phyloP scores from a whole-genome alignment of 1,140 invertebrate species.

The Luehdorfia chinensis region DNA sequence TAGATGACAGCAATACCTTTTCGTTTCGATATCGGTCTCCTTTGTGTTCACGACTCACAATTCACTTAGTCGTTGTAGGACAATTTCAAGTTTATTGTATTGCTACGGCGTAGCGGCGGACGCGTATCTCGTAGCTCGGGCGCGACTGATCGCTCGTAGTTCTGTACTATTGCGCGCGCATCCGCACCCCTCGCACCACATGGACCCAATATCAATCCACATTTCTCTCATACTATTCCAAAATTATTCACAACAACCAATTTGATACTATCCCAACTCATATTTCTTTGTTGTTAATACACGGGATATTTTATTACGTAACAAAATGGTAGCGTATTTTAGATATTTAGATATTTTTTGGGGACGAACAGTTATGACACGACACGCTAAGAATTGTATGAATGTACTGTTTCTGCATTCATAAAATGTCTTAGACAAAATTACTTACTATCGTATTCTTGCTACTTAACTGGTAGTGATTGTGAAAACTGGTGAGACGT shows the following conservation, averaged over 20 bases:
- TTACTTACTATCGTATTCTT: too few relatives aligned
- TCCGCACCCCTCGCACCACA: constrained; percentile 59
- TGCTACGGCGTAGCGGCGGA: constrained; percentile 59
- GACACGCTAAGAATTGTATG: too few relatives aligned
- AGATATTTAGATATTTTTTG: too few relatives aligned
- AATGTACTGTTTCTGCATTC: too few relatives aligned
- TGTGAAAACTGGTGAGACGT: too few relatives aligned
- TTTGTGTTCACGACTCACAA: constrained; percentile 33
- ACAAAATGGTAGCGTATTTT: too few relatives aligned
- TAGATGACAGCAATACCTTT: background rate
- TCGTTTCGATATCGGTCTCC: constrained; percentile 4
- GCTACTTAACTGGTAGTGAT: too few relatives aligned
- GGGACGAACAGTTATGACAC: too few relatives aligned
- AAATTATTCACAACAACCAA: constrained; percentile 49
- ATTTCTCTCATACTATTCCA: constrained; percentile 47
- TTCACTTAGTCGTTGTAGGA: constrained; percentile 28
- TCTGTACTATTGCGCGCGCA: constrained; percentile 62
- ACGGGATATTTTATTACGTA: background rate
- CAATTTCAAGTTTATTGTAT: constrained; percentile 27
- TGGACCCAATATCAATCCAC: constrained; percentile 69
- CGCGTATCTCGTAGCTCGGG: constrained; percentile 49
- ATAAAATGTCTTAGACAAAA: too few relatives aligned
- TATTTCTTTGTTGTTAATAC: background rate
- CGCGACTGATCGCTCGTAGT: constrained; percentile 59
- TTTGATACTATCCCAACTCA: constrained; percentile 28